A percentile compares a stretch with the other conserved stretches of the same genome.
Evolutionary conservation across 2,888 invertebrate genomes (phyloP).

Genomic region (Phrixothrix hirtus): DNA sequence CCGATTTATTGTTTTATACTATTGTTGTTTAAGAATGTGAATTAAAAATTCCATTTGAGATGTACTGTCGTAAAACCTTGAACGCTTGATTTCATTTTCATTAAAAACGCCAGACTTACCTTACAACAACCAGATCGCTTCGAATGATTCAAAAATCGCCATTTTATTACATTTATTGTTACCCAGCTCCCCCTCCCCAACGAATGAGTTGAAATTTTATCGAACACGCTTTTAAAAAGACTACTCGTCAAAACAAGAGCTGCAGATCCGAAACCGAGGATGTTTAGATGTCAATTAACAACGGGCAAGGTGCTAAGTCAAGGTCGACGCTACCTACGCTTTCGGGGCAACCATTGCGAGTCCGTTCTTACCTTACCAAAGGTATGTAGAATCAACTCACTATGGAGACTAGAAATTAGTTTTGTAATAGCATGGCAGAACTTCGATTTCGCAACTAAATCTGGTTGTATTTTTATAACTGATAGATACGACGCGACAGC

Average conservation of each 20-base stretch:
- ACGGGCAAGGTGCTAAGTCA: constrained; percentile 32
- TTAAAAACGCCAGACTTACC: too few species aligned
- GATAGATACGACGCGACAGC: constrained; percentile 11
- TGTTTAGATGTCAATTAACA: constrained; percentile 32
- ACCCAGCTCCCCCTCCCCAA: background rate
- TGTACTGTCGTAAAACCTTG: too few species aligned
- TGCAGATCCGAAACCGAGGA: constrained; percentile 26
- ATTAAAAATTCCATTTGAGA: too few species aligned
- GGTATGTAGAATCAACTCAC: constrained; percentile 11
- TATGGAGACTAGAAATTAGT: constrained; percentile 17
- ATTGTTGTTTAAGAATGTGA: too few species aligned
- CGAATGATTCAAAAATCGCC: too few species aligned
- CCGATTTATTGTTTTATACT: too few species aligned
- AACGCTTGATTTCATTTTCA: too few species aligned
- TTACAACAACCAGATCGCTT: too few species aligned
- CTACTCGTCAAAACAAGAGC: constrained; percentile 23
- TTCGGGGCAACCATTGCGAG: constrained; percentile 28
- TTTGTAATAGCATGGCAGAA: constrained; percentile 11
- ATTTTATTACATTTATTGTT: background rate
- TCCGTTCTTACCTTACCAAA: constrained; percentile 20
- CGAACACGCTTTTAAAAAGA: constrained; percentile 9
- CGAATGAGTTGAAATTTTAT: background rate
- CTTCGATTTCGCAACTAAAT: too few species aligned
- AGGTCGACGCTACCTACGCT: constrained; percentile 29
- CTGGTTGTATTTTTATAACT: too few species aligned